These are phyloP conservation scores for Drosophila prosaltans DNA, from an alignment of 1,140 invertebrate genomes.

Conservation along the genomic window DNA sequence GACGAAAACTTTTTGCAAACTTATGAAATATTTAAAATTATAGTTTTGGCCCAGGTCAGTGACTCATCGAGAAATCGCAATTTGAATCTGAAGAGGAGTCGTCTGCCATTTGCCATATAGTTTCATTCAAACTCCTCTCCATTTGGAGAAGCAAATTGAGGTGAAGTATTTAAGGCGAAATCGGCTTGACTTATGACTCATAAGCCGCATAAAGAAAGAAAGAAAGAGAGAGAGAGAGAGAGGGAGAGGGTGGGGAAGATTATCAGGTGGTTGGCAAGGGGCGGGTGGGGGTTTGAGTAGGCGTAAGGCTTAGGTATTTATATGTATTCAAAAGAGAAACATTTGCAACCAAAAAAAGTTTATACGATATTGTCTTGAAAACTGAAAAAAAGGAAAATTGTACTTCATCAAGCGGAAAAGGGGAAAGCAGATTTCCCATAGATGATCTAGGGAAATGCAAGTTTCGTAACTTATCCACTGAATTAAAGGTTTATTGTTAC, in stretches of 20 bases:
- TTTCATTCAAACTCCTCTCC: neutral
- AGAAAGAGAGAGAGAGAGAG: neutral
- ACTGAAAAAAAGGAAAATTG: no score
- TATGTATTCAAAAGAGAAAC: neutral
- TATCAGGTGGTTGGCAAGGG: neutral
- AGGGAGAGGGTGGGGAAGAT: conserved; percentile 3
- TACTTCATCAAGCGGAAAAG: no score
- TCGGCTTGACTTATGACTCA: conserved; percentile 40
- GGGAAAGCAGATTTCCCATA: no score
- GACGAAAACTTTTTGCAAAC: conserved; percentile 47
- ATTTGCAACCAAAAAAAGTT: neutral
- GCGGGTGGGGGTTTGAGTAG: neutral
- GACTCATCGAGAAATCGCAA: conserved; percentile 33
- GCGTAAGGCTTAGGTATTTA: neutral
- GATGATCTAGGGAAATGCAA: no score
- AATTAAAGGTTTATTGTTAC: no score
- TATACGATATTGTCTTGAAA: neutral
- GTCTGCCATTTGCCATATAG: conserved; percentile 38
- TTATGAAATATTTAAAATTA: conserved; percentile 65
- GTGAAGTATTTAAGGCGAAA: conserved; percentile 63
- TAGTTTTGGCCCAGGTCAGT: conserved; percentile 25
- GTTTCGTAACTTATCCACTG: no score
- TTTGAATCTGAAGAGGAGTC: conserved; percentile 31
- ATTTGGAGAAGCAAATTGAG: conserved; percentile 46
- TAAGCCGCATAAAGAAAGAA: neutral